phyloP scores from a whole-genome alignment of 2,888 invertebrate species.

The Azorinus chamasolen region DNA sequence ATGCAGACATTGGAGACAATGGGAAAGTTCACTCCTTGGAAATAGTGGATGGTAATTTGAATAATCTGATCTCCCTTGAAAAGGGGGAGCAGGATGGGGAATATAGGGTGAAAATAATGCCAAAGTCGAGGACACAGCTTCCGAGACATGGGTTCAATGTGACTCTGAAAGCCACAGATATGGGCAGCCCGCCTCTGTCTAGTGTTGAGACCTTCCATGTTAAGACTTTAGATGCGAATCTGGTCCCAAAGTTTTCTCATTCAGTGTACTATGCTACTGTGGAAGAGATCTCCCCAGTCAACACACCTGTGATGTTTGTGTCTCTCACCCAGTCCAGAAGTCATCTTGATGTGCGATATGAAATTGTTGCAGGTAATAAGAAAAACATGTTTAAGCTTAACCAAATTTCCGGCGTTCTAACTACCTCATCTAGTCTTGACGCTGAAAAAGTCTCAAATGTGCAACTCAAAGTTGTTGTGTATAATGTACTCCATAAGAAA shows the following conservation, averaged over 20 bases:
- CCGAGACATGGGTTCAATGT: constrained; percentile 94
- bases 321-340: constrained; percentile 95
- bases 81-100: constrained; percentile 84
- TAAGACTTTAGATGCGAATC: constrained; percentile 93
- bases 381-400: constrained; percentile 95
- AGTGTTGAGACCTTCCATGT: constrained; percentile 90
- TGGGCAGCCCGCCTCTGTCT: constrained; percentile 88
- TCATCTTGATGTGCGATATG: constrained; percentile 94
- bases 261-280: constrained; percentile 94
- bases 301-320: constrained; percentile 93
- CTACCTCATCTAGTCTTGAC: constrained; percentile 93
- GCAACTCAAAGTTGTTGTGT: constrained; percentile 75
- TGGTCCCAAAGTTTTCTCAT: constrained; percentile 90
- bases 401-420: constrained; percentile 95
- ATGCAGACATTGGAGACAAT: constrained; percentile 94
- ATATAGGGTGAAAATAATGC: constrained; percentile 92
- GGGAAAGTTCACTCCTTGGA: constrained; percentile 90
- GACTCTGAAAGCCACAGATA: constrained; percentile 94
- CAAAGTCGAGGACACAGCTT: constrained; percentile 92
- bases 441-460: constrained; percentile 92
- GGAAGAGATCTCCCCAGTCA: constrained; percentile 95
- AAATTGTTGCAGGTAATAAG: constrained; percentile 93
- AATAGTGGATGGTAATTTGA: constrained; percentile 96
- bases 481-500: constrained; percentile 90
- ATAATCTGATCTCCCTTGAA: constrained; percentile 93